A percentile compares a stretch with the other conserved stretches of the same genome.
phyloP scores from a whole-genome alignment of 2,888 invertebrate genomes.

The Drosophila siamana region DNA sequence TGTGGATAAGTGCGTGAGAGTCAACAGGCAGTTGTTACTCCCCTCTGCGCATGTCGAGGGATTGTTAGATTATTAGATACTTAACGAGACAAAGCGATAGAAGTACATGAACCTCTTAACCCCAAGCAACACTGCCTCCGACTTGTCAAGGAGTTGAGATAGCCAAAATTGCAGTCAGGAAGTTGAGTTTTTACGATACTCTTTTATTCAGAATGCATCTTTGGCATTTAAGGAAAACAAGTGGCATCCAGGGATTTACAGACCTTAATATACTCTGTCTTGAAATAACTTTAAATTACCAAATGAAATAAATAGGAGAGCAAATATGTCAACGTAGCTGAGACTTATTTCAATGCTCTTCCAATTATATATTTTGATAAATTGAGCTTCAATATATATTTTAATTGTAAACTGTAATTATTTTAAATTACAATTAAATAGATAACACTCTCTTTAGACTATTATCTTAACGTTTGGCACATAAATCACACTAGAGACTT shows the following conservation, averaged over 20 bases:
- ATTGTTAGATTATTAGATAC: constrained; percentile 26
- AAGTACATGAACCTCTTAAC: constrained; percentile 7
- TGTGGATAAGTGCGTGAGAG: constrained; percentile 53
- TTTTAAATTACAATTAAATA: too few relatives aligned
- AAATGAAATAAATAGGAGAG: too few relatives aligned
- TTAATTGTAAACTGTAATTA: too few relatives aligned
- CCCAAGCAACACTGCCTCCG: background rate
- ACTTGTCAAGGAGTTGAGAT: background rate
- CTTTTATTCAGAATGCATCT: background rate
- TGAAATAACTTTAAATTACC: too few relatives aligned
- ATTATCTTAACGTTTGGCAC: too few relatives aligned
- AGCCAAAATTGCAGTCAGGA: background rate
- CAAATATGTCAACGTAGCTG: too few relatives aligned
- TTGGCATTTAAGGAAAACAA: background rate
- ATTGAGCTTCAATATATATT: background rate
- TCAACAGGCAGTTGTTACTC: constrained; percentile 17
- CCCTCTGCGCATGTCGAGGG: background rate
- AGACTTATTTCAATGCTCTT: background rate
- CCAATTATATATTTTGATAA: background rate
- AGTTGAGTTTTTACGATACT: background rate
- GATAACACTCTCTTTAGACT: too few relatives aligned
- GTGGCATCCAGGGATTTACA: background rate
- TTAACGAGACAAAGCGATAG: constrained; percentile 12
- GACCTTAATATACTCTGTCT: background rate
- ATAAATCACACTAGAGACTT: too few relatives aligned